phyloP scores from a whole-genome alignment of 2,113 vertebrate species.

The Gopherus flavomarginatus region DNA sequence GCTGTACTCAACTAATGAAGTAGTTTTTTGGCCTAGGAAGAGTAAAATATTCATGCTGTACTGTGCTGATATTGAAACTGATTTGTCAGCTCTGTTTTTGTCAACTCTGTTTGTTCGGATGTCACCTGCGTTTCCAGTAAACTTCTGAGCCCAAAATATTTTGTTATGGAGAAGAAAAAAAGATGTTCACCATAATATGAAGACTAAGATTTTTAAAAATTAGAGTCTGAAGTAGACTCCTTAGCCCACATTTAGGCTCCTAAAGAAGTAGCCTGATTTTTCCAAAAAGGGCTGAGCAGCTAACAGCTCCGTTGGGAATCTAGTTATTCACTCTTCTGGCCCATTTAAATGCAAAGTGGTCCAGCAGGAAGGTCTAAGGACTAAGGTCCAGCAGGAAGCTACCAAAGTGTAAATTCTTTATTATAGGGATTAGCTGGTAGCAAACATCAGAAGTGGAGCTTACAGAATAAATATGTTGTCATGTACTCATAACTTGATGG shows the following conservation, averaged over 20 bases:
- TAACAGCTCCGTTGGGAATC: background rate
- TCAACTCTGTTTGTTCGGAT: conserved; percentile 69
- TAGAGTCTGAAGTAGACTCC: conserved; percentile 24
- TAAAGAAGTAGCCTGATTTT: conserved; percentile 27
- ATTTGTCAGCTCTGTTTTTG: conserved; percentile 72
- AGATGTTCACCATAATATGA: conserved; percentile 53
- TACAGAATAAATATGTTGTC: background rate
- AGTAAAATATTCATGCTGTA: conserved; percentile 69
- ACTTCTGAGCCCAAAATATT: conserved; percentile 66
- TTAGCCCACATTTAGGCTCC: conserved; percentile 18
- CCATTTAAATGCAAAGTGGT: background rate
- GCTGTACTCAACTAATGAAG: conserved; percentile 16
- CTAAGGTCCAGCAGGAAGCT: no score
- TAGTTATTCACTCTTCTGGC: background rate
- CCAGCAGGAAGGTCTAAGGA: no score
- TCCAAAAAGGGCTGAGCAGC: background rate
- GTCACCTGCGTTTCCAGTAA: conserved; percentile 70
- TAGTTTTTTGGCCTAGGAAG: conserved; percentile 49
- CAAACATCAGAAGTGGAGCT: background rate
- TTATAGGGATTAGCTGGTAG: background rate
- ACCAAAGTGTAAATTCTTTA: background rate
- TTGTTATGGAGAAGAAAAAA: conserved; percentile 57
- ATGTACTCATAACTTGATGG: background rate
- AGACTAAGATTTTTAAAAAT: conserved; percentile 59
- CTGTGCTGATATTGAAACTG: conserved; percentile 70